Conservation (phyloP, 1,140 invertebrate species). For the Drosophila nigrodunni region DNA sequence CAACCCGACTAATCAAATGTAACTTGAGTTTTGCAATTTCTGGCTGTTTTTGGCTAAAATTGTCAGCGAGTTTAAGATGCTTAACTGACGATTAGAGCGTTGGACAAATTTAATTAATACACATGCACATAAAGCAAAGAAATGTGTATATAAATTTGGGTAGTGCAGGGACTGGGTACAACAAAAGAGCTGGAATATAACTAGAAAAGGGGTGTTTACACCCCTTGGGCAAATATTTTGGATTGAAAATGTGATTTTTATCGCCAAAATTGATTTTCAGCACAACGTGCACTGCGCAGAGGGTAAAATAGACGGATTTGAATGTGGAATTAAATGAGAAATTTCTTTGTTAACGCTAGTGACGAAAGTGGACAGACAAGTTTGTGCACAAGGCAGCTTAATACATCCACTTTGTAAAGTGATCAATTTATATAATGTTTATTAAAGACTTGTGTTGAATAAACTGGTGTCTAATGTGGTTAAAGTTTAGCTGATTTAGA, state of each 20-base stretch:
- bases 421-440: no score
- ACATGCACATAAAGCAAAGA: not conserved
- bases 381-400: not conserved
- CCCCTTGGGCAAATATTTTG: constrained; percentile 12
- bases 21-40: constrained; percentile 32
- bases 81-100: constrained; percentile 52
- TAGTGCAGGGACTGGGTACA: constrained; percentile 20
- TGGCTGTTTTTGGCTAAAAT: constrained; percentile 18
- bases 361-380: not conserved
- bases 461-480: no score
- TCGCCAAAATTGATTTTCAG: constrained; percentile 32
- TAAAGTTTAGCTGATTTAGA: no score
- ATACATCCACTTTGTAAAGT: no score
- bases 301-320: not conserved
- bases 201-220: constrained; percentile 36
- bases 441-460: no score
- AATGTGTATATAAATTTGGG: not conserved
- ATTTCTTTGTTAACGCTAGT: not conserved
- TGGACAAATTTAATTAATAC: constrained; percentile 58
- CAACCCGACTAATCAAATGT: constrained; percentile 23
- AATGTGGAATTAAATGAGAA: not conserved
- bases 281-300: not conserved
- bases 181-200: not conserved
- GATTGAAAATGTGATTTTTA: constrained; percentile 31
- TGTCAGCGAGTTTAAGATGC: constrained; percentile 50